Evolutionary conservation across 2,113 vertebrate species (phyloP), one percentile per base, ranked within the genome.

Genomic region (Penelope pileata): DNA sequence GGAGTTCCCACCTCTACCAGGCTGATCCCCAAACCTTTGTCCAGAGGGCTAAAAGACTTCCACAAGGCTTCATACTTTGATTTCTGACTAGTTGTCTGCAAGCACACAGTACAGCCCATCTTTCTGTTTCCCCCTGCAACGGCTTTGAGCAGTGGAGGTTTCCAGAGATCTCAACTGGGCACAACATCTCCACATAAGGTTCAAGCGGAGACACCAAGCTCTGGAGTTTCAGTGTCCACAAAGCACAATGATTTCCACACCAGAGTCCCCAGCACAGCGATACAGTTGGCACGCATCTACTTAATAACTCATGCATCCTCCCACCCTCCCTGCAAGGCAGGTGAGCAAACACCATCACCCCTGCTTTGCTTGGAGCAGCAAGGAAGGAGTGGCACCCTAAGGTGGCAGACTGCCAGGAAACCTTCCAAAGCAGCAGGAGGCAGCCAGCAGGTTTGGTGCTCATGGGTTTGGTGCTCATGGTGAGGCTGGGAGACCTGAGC

Each of bases 151-250:
- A 83, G 16, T 13, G 67, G 19, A 82, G 79, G 30, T 42, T 83
- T 68, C 16, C 74, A 87, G 36, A 84, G 26, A 51, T 26, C 42
- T 36, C 78, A 62, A 11, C 16, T 29, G 45, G 36, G 42, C 17
- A 24, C 7, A 85, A 66, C 0, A 3, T 17, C 13, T 56, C 59
- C 17, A 24, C 0, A 0, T 14, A 58, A 0, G 0, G 6, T 36
- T 16, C 12, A 7, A 83, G 14, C 0, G 0, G 12, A 87, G 67
- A 54, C 48, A 62, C 9, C 10, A 62, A 76, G 54, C 50, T 40
- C 50, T 45, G 53, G 24, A 32, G 22, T 58, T 74, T 86, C 90
- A 66, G 54, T 26, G 72, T n/a, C 43, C 40, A 48, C 22, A 26
- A 45, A 66, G 11, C 36, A 42, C 36, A 32, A 22, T 3, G 2